Evolutionary conservation across 2,797 vertebrate species (phyloP), one percentile per base, ranked within the genome.

Genomic region (Semotilus atromaculatus): DNA sequence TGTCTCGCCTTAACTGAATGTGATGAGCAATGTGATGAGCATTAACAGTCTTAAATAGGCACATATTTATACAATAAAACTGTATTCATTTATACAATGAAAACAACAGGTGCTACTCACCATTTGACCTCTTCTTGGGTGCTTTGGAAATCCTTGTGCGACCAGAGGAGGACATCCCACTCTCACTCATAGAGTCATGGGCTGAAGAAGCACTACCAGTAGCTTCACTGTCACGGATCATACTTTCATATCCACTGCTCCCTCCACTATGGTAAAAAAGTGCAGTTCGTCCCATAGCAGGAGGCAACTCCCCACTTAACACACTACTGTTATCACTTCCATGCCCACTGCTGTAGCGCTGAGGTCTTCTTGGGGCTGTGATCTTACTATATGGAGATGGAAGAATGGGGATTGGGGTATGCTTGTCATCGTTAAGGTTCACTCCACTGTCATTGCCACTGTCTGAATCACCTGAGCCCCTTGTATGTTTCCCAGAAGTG

Each of bases 321-420:
- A 99, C 97, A 0, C 98, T 99, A 91, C 98, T 99, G 93, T 97
- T 99, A 93, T 99, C 98, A 0, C 98, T 99, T 84, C 98, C 98
- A 0, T 99, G 98, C 4, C 98, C 98, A 0, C 98, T 99, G 95
- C 99, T 99, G 92, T 97, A 97, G 80, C 98, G 97, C 89, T 99
- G 98, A 0, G 99, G 98, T 88, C 98, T 91, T 55, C 98, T 95
- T 0, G 98, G 98, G 0, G 98, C 98, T 0, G 98, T 99, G 81
- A 99, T 98, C 93, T 97, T 99, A 93, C 98, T 99, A 93, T 99
- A 99, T 0, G 98, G 98, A 6, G 98, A 99, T 0, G 98, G 98
- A 88, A 99, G 93, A 89, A 93, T 68, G 93, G 92, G 80, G 90
- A 92, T 94, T 92, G 84, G 96, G 93, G 86, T 90, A 45, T 53